Evolutionary conservation across 1,140 invertebrate species (phyloP), one percentile per base, ranked within the genome.

Genomic region (Ladona fulva): DNA sequence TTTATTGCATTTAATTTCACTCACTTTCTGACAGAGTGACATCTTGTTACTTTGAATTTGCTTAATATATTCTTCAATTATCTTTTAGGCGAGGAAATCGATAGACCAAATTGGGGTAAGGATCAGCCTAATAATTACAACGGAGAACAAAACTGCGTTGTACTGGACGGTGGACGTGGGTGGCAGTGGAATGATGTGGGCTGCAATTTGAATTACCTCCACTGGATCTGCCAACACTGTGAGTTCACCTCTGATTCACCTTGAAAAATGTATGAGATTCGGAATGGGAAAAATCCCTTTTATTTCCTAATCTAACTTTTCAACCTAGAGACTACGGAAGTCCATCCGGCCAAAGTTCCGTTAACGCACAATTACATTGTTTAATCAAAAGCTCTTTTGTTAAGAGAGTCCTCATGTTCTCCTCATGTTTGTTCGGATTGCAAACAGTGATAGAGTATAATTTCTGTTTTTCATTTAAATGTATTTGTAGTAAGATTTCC

Each of bases 171-270:
- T 3, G 94, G 93, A 0, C 88, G 94, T 77, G 90, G 91, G 73
- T 97, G 95, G 95, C 86, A 93, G 0, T 97, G 95, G 95, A 97
- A 97, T 84, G 95, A 97, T 86, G 95, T 97, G 25, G 95, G 94
- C 24, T 97, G 95, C 83, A 95, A 96, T 84, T 88, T 97, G 73
- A 94, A 96, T 85, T 95, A 96, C 84, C 85, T 97, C 37, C 94
- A 95, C 83, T 97, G 95, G 91, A 95, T 97, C 82, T 97, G 95
- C 84, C 94, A 96, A 85, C 94, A 93, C 85, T 89, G 93, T 95
- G 85, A 91, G 92, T 89, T 81, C 74, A 24, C 24, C 52, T 66
- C 52, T 66, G 12, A 19, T 19, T 75, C 29, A 75, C 25, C 19
- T 29, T 25, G 25, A 77, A 59, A 44, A 22, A 0, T 52, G 42